A percentile compares a stretch with the other conserved stretches of the same genome.
phyloP scores from a whole-genome alignment of 2,113 vertebrate species.

The Pseudorhombus dupliciocellatus region DNA sequence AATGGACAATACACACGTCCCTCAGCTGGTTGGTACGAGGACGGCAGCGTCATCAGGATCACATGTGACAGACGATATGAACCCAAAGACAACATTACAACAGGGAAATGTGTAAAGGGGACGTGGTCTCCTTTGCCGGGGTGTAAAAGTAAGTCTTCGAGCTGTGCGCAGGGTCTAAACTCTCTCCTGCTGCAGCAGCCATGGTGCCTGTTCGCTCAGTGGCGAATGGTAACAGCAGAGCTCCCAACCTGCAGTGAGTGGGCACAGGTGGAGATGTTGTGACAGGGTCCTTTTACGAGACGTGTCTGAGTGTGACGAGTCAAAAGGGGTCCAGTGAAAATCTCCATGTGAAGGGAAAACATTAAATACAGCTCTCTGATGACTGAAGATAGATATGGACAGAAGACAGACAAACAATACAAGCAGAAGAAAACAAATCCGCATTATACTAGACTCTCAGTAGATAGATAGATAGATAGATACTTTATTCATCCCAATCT shows the following conservation, averaged over 20 bases:
- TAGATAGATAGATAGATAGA: too few species aligned
- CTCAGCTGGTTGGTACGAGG: fast-evolving
- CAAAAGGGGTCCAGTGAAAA: too few species aligned
- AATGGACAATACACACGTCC: background rate
- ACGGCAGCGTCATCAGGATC: fast-evolving
- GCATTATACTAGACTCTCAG: too few species aligned
- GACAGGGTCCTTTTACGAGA: background rate
- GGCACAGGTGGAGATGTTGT: background rate
- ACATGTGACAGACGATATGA: conserved; percentile 18
- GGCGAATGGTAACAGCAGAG: conserved; percentile 6
- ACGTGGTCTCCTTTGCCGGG: conserved; percentile 15
- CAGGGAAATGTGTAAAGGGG: background rate
- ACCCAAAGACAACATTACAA: fast-evolving
- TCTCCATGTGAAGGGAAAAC: too few species aligned
- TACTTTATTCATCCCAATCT: too few species aligned
- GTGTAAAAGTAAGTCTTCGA: conserved; percentile 61
- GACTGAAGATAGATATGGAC: too few species aligned
- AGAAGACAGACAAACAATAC: too few species aligned
- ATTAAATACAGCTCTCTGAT: too few species aligned
- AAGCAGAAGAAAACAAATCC: too few species aligned
- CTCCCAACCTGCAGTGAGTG: conserved; percentile 29
- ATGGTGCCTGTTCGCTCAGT: background rate
- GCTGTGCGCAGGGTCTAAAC: background rate
- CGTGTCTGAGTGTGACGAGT: background rate
- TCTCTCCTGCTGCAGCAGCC: background rate